Conservation (phyloP, 2,113 vertebrate genomes). For the Austrofundulus limnaeus region DNA sequence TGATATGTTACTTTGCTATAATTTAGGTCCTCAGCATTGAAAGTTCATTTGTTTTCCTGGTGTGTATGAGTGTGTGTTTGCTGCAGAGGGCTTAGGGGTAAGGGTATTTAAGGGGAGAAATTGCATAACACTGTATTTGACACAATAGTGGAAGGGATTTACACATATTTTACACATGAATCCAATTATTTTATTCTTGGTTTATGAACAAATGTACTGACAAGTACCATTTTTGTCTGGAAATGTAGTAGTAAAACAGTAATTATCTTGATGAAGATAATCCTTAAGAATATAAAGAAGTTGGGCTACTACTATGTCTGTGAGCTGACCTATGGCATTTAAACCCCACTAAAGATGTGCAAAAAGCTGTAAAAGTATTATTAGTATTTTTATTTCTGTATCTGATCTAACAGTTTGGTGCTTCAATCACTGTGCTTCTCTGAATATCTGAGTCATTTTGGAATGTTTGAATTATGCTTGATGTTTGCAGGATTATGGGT, state of each 20-base stretch:
- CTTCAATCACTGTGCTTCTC: slow-evolving; percentile 4
- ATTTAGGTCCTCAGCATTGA: background rate
- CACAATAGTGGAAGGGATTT: slow-evolving; percentile 55
- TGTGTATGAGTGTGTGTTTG: background rate
- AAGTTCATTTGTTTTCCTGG: background rate
- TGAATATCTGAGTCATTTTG: slow-evolving; percentile 13
- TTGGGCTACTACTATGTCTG: slow-evolving; percentile 2
- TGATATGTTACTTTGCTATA: slow-evolving; percentile 9
- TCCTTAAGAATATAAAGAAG: slow-evolving; percentile 32
- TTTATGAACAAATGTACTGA: slow-evolving; percentile 47
- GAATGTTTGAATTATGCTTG: slow-evolving; percentile 54
- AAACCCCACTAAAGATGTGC: background rate
- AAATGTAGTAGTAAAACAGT: slow-evolving; percentile 17
- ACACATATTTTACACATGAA: slow-evolving; percentile 52
- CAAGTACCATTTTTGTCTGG: slow-evolving; percentile 15
- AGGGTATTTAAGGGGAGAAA: slow-evolving; percentile 30
- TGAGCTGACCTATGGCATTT: background rate
- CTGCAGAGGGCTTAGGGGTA: background rate
- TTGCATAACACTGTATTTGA: slow-evolving; percentile 47
- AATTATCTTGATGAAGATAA: slow-evolving; percentile 58
- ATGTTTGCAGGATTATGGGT: slow-evolving; percentile 63
- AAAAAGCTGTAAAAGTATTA: background rate
- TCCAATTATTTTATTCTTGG: slow-evolving; percentile 45
- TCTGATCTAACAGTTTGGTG: background rate
- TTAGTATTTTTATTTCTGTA: slow-evolving; percentile 1